A percentile compares a stretch with the other conserved stretches of the same genome.
Conservation (phyloP, 2,888 invertebrate species). For the Pheosia tremula region DNA sequence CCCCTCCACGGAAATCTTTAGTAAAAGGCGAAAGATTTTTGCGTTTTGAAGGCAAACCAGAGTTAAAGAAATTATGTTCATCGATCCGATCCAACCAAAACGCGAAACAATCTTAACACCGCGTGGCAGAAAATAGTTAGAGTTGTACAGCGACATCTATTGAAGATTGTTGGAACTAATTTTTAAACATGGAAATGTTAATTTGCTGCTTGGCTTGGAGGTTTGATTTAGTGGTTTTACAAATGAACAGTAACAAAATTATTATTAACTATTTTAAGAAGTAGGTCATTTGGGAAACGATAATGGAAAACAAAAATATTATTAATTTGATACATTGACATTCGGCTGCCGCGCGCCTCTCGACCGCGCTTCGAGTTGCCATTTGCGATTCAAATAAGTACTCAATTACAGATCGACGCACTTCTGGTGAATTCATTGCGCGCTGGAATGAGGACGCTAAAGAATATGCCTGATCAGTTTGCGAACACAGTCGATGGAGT, state of each 20-base stretch:
- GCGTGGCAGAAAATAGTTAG: not conserved
- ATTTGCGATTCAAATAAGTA: not conserved
- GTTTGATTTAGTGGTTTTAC: no score
- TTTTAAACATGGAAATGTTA: not conserved
- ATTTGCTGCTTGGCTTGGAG: no score
- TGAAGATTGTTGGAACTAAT: not conserved
- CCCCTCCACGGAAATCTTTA: slow-evolving; percentile 92
- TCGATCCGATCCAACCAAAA: not conserved
- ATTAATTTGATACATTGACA: no score
- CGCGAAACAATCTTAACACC: not conserved
- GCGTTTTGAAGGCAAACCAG: slow-evolving; percentile 88
- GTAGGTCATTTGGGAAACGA: no score
- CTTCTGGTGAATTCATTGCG: slow-evolving; percentile 91
- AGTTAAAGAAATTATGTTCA: slow-evolving; percentile 54
- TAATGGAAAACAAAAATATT: no score
- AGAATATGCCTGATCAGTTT: slow-evolving; percentile 95
- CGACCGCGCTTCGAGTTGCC: no score
- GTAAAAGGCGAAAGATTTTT: slow-evolving; percentile 92
- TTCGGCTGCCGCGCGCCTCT: no score
- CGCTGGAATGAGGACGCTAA: slow-evolving; percentile 93
- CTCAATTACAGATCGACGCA: slow-evolving; percentile 84
- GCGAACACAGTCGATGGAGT: slow-evolving; percentile 93
- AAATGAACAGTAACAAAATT: no score
- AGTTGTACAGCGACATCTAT: not conserved
- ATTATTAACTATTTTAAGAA: no score